Conservation (phyloP, 2,888 invertebrate species). For the Rhagophthalmus giganteus region DNA sequence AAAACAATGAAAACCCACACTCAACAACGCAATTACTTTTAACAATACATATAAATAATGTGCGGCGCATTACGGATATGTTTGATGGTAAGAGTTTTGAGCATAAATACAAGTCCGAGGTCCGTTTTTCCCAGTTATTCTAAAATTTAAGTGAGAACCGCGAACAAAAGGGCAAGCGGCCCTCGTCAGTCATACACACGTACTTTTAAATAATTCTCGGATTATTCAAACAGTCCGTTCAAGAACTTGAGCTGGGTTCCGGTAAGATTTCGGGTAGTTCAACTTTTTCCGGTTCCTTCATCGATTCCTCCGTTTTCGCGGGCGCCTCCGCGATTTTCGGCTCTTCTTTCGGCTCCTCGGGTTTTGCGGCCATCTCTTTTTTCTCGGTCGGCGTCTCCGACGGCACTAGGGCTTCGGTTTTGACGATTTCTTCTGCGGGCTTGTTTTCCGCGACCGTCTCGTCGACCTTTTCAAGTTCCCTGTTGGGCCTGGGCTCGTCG, state of each 20-base stretch:
- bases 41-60: constrained; percentile 18
- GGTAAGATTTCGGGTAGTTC: constrained; percentile 40
- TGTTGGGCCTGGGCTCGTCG: constrained; percentile 23
- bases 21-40: constrained; percentile 15
- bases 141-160: constrained; percentile 43
- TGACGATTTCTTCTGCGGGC: constrained; percentile 26
- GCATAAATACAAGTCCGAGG: constrained; percentile 39
- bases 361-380: constrained; percentile 23
- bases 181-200: constrained; percentile 43
- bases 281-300: constrained; percentile 4
- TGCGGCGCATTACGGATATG: constrained; percentile 7
- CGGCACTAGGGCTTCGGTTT: constrained; percentile 31
- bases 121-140: constrained; percentile 50
- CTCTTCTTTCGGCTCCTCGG: too few species aligned
- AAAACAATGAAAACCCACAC: constrained; percentile 15
- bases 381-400: constrained; percentile 17
- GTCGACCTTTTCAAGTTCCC: constrained; percentile 1
- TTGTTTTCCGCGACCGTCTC: constrained; percentile 30
- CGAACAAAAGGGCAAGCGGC: constrained; percentile 52
- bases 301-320: constrained; percentile 6
- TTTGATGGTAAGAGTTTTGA: constrained; percentile 24
- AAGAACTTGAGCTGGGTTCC: constrained; percentile 46
- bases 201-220: constrained; percentile 20
- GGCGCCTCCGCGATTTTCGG: constrained; percentile 13
- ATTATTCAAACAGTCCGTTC: constrained; percentile 37